Evolutionary conservation across 1,140 invertebrate species (phyloP).

Genomic region (Onthophagus taurus): DNA sequence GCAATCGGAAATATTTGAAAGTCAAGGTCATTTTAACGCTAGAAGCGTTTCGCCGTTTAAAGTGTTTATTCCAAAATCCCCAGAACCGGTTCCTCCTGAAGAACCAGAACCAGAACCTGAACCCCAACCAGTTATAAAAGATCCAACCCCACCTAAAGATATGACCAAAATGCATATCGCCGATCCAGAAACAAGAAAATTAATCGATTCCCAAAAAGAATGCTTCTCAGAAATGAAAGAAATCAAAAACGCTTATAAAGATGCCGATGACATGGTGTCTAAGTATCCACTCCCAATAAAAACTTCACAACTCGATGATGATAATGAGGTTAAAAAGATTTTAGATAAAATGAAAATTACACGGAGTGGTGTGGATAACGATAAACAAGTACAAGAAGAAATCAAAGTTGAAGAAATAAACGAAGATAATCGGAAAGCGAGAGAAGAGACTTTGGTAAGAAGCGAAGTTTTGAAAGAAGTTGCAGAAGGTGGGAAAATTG

Average conservation of each 20-base stretch:
- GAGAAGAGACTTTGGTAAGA: background rate
- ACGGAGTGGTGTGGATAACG: conserved; percentile 12
- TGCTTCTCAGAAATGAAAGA: conserved; percentile 19
- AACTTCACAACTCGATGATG: no score
- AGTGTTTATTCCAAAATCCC: conserved; percentile 28
- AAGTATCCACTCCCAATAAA: no score
- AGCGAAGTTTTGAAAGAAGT: no score
- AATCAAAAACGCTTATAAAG: conserved; percentile 26
- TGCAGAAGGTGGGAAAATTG: background rate
- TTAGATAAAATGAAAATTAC: conserved; percentile 23
- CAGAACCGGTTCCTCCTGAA: background rate
- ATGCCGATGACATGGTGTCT: no score
- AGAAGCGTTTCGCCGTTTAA: conserved; percentile 26
- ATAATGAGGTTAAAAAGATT: conserved; percentile 18
- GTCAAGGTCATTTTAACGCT: conserved; percentile 33
- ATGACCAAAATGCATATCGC: background rate
- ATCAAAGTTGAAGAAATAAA: background rate
- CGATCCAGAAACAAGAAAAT: background rate
- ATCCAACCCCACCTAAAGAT: background rate
- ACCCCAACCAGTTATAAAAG: background rate
- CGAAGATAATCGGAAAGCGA: background rate
- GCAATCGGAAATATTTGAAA: conserved; percentile 34
- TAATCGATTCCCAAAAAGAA: background rate
- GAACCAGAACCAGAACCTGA: conserved; percentile 6
- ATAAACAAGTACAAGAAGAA: background rate